Evolutionary conservation across 2,888 invertebrate genomes (phyloP).

Genomic region (Therioaphis trifolii): DNA sequence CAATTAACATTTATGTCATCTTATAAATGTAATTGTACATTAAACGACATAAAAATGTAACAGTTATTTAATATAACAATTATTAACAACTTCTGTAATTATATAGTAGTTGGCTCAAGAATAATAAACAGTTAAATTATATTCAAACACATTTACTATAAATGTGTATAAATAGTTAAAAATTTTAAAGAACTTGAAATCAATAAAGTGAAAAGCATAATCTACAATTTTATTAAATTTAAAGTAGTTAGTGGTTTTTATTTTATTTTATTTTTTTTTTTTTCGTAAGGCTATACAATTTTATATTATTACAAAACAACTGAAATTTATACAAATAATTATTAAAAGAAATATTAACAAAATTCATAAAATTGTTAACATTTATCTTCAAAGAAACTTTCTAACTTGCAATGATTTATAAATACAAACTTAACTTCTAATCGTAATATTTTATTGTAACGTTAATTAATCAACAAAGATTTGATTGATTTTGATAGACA

Average conservation of each 20-base stretch:
- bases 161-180: no score
- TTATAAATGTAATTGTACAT: no score
- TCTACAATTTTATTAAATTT: background rate
- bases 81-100: no score
- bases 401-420: background rate
- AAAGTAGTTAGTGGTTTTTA: no score
- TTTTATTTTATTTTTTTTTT: background rate
- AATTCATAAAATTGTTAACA: conserved; percentile 39
- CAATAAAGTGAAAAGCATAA: background rate
- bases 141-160: no score
- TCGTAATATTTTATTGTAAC: background rate
- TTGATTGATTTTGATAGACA: background rate
- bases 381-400: background rate
- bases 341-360: conserved; percentile 3
- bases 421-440: conserved; percentile 5
- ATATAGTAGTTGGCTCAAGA: no score
- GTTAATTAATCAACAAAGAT: background rate
- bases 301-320: conserved; percentile 6
- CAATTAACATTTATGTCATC: no score
- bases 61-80: no score
- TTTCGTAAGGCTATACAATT: conserved; percentile 21
- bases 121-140: no score
- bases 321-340: background rate
- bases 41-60: no score
- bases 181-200: background rate